Evolutionary conservation across 2,888 invertebrate genomes (phyloP), one percentile per base, ranked within the genome.

Genomic region (Pammene aurita): DNA sequence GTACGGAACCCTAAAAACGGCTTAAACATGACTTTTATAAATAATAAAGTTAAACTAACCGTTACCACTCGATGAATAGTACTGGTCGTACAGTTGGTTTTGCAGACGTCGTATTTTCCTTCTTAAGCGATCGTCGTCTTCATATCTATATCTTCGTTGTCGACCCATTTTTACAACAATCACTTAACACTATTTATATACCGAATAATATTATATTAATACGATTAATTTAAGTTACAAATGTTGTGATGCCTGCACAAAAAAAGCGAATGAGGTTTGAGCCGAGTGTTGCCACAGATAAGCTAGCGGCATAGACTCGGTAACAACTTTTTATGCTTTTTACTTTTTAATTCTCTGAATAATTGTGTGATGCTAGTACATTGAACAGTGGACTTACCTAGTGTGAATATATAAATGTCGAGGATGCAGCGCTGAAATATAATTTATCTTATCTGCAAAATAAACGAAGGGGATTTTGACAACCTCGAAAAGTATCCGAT

Each of bases 301-400:
- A 48, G 48, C 7, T 2, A 16, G 48, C 7, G 48, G 14, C 14
- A 42, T 42, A 48, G 48, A 48, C 14, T 48, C 14, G 14, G 7
- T 16, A 16, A 44, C n/a, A 6, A n/a, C 0, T 44, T 48, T 5
- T 7, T 48, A 13, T 0, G 10, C 7, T 48, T 48, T 48, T 48
- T 7, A 4, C 5, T 48, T 48, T 48, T 48, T 48, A 14, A 16
- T 14, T 16, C 48, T 48, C 48, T 48, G 16, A 48, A 48, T 48
- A 48, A 44, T 5, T 44, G 44, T 48, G 14, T 48, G 42, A 42
- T 42, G 42, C 42, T 42, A 42, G 42, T 42, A 42, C 14, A 48
- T 16, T 48, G 48, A 48, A 48, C 14, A 48, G 48, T 48, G 48
- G 14, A 48, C 48, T n/a, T 48, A 48, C 48, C 48, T 48, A 48